phyloP scores from a whole-genome alignment of 2,888 invertebrate species.

The Heliconius sara region DNA sequence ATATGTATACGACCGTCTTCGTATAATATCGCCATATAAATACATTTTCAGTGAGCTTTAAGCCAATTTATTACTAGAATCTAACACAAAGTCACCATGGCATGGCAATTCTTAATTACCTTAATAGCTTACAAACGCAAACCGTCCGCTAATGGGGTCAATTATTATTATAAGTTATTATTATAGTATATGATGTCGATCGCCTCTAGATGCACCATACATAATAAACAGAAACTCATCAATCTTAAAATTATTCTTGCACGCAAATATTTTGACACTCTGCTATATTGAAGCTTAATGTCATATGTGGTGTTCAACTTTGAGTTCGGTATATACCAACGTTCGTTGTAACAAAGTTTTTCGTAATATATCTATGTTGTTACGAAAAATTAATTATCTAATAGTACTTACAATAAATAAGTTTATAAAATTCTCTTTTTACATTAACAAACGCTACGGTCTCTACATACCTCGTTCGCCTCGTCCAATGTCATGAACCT shows the following conservation, averaged over 20 bases:
- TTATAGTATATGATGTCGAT: slow-evolving; percentile 49
- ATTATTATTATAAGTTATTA: slow-evolving; percentile 51
- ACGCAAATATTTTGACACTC: slow-evolving; percentile 51
- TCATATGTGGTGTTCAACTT: slow-evolving; percentile 40
- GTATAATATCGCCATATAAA: background rate
- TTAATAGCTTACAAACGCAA: slow-evolving; percentile 38
- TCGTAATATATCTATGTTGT: slow-evolving; percentile 1
- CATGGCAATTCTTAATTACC: slow-evolving; percentile 32
- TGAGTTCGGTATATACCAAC: background rate
- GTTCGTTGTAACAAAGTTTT: background rate
- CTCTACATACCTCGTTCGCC: no score
- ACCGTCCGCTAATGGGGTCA: slow-evolving; percentile 47
- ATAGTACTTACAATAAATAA: background rate
- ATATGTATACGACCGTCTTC: background rate
- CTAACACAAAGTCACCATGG: slow-evolving; percentile 9
- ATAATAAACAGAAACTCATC: slow-evolving; percentile 52
- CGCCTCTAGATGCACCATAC: slow-evolving; percentile 40
- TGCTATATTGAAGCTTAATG: slow-evolving; percentile 47
- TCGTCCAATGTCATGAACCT: no score
- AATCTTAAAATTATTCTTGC: slow-evolving; percentile 51
- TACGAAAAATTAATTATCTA: slow-evolving; percentile 14
- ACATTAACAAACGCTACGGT: no score
- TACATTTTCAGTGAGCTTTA: background rate
- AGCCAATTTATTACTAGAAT: slow-evolving; percentile 2
- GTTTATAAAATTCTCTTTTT: background rate